Base-by-base conservation (phyloP, 2,888 invertebrate species). In the Tiliacea citrago region DNA sequence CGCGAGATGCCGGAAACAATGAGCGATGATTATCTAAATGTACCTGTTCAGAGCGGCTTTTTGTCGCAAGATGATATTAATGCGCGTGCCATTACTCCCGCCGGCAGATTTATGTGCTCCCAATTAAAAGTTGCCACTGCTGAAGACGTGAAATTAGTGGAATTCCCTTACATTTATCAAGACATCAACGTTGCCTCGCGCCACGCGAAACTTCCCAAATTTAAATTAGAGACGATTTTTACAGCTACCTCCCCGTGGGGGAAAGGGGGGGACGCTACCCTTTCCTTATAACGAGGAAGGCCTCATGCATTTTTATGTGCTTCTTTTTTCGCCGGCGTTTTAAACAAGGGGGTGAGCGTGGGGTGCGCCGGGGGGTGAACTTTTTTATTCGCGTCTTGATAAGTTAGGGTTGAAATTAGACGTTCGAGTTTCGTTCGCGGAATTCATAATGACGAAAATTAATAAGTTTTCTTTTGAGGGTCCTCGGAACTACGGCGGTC, bases 281-380 rank as follows among this genome's bases (percentile, higher is more conserved):
- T 96, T 96, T 96, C 96, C 96, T 96, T 96, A 96, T 96, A 96
- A 96, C 96, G 96, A 96, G 96, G 96, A 96, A 96, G 96, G 96
- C 96, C 96, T 96, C 96, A 96, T 96, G 96, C 96, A 96, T 96
- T 96, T 96, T 96, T 96, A 96, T 96, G 96, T 96, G 96, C 96
- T 96, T 96, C 96, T 96, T 96, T 96, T 96, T 96, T 96, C 96
- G 96, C 91, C 95, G 94, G 96, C 96, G 95, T 96, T 96, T 96
- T 96, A 96, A 96, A 96, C 96, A 96, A 96, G 96, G 96, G 96
- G 96, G 96, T 95, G 96, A 95, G 95, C 92, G 91, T 92, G 93
- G 94, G 96, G 96, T 93, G 93, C 92, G 90, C 90, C 89, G 93
- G 94, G 90, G 95, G 95, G 96, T 94, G 95, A 95, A 95, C 94